Percentiles rank a stretch among this genome's conserved stretches.
Conservation (phyloP, 2,797 vertebrate genomes). For the Poeciliopsis infans region DNA sequence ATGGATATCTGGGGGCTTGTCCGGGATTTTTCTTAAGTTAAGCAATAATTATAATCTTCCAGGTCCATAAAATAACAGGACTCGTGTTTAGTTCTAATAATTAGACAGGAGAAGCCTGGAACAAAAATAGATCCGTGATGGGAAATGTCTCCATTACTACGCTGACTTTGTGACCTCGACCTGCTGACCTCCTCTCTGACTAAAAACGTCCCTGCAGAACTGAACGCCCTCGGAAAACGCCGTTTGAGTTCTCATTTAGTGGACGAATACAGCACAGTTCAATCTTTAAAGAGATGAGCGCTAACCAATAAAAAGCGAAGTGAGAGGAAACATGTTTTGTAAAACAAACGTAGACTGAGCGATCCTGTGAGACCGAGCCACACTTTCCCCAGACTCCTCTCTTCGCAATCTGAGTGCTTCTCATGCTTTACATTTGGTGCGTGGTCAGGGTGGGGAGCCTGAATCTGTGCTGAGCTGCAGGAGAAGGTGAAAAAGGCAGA, state of each 20-base stretch:
- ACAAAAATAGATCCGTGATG: neutral
- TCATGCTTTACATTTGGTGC: slow-evolving; percentile 11
- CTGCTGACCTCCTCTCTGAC: slow-evolving; percentile 29
- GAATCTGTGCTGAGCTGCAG: slow-evolving; percentile 58
- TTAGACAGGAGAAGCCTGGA: neutral
- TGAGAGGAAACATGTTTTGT: neutral
- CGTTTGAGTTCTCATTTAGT: neutral
- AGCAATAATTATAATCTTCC: neutral
- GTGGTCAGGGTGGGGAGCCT: slow-evolving; percentile 33
- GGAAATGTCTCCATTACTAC: slow-evolving; percentile 13
- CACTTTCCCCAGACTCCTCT: neutral
- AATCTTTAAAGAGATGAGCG: neutral
- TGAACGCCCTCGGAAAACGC: slow-evolving; percentile 10
- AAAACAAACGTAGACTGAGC: neutral
- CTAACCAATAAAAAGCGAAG: neutral
- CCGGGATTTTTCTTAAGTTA: neutral
- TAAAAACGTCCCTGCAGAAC: slow-evolving; percentile 22
- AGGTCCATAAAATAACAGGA: neutral
- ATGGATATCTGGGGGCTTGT: neutral
- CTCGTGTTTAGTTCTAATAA: neutral
- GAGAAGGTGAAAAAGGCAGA: slow-evolving; percentile 70
- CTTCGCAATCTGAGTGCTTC: neutral
- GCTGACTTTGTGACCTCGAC: slow-evolving; percentile 40
- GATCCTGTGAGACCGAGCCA: neutral
- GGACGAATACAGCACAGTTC: neutral